A percentile compares a stretch with the other conserved stretches of the same genome.
Evolutionary conservation across 2,797 vertebrate species (phyloP).

Genomic region (Typhlichthys eigenmanni): DNA sequence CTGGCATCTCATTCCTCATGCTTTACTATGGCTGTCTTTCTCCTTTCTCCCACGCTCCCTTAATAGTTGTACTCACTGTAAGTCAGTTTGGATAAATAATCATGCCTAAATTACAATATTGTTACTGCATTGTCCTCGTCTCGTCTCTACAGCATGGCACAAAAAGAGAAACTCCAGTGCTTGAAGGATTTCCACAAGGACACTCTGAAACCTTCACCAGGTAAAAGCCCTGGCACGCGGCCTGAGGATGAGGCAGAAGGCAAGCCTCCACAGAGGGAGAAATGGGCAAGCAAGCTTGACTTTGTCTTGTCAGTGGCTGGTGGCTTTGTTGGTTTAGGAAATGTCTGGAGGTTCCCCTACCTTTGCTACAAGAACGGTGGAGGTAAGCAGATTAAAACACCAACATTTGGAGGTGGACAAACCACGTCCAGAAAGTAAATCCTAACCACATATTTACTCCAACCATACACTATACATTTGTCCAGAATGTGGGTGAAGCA

Average conservation of each 20-base stretch:
- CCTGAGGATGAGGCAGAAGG: constrained; percentile 97
- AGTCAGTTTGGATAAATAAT: neutral
- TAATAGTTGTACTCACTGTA: neutral
- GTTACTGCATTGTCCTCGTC: neutral
- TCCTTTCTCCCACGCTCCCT: constrained; percentile 10
- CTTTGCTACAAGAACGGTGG: constrained; percentile 99
- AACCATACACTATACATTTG: too few relatives aligned
- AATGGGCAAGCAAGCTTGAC: constrained; percentile 99
- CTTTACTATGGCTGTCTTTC: neutral
- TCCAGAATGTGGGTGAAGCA: neutral
- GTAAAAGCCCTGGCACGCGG: constrained; percentile 94
- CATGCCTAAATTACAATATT: too few relatives aligned
- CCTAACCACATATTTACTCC: too few relatives aligned
- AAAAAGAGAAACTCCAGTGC: constrained; percentile 97
- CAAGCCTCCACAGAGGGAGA: constrained; percentile 93
- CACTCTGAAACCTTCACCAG: constrained; percentile 95
- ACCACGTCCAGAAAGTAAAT: too few relatives aligned
- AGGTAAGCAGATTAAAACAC: constrained; percentile 71
- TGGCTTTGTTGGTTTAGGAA: constrained; percentile 96
- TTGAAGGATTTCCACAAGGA: constrained; percentile 99
- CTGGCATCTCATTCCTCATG: constrained; percentile 25
- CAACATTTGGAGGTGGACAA: too few relatives aligned
- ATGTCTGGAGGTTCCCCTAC: constrained; percentile 98
- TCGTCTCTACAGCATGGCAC: constrained; percentile 82
- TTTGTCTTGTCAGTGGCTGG: constrained; percentile 97